Evolutionary conservation across 2,113 vertebrate genomes (phyloP), one percentile per base, ranked within the genome.

Genomic region (Neopipo cinnamomea): DNA sequence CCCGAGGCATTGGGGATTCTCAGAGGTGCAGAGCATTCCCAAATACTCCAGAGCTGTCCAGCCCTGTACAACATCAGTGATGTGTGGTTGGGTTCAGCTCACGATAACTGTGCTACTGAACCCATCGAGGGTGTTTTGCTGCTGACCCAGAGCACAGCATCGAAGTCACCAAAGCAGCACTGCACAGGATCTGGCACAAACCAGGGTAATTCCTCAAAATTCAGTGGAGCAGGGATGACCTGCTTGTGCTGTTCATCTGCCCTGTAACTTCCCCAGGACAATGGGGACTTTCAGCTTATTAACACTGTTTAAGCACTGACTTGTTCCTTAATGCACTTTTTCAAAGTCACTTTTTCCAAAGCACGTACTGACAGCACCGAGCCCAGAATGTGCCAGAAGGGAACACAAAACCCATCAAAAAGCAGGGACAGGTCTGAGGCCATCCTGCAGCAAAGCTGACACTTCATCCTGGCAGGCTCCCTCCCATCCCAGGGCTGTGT

Each of bases 281-380:
- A 19, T 0, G 0, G 17, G 12, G 8, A 9, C 24, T 44, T 85
- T 46, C 59, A 56, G 8, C 25, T 65, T 22, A 84, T 23, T 62
- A 28, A 41, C 41, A 21, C 14, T 27, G 5, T 24, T 65, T 31
- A 72, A 71, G 24, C 73, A 35, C 5, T 16, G n/a, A 17, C 46
- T 74, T 27, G 8, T 49, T 23, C n/a, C 46, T 61, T 41, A 30
- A 56, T 6, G 9, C 12, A 3, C 31, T 31, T 91, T 46, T 33
- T 16, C 73, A 25, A 80, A 84, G 58, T 37, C 56, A 8, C 44
- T 68, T 74, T 68, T 71, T 67, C 25, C 46, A 37, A 58, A 44
- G 76, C 8, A 58, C 0, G 1, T 3, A 14, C 23, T 4, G 1
- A 52, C n/a, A 13, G 9, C 2, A 1, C 44, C 39, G 35, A 39